phyloP scores from a whole-genome alignment of 2,888 invertebrate species.

The Cyaniris semiargus region DNA sequence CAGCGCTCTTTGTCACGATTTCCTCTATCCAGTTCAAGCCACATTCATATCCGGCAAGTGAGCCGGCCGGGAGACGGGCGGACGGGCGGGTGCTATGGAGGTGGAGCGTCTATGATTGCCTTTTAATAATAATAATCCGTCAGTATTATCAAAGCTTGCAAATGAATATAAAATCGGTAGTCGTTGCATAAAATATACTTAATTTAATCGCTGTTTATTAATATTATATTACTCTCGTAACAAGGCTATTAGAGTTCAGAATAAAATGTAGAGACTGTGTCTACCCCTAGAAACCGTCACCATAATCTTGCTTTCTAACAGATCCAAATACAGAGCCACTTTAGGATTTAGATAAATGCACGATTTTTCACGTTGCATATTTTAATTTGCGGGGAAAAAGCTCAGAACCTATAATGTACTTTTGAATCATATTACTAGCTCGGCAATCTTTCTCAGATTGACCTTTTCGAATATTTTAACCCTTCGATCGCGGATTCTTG shows the following conservation, averaged over 20 bases:
- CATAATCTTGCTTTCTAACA: too few relatives aligned
- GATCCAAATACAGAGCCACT: too few relatives aligned
- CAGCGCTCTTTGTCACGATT: conserved; percentile 26
- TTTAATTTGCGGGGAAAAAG: too few relatives aligned
- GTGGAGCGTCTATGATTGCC: not conserved
- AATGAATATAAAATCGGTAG: not conserved
- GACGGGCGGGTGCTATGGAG: too few relatives aligned
- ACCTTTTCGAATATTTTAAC: too few relatives aligned
- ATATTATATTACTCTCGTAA: not conserved
- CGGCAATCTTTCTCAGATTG: too few relatives aligned
- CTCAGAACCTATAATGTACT: too few relatives aligned
- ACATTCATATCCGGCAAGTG: conserved; percentile 31
- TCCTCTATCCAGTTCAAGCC: conserved; percentile 32
- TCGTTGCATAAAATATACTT: not conserved
- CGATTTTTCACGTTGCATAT: too few relatives aligned
- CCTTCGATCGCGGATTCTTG: too few relatives aligned
- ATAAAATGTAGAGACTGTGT: not conserved
- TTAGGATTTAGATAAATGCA: too few relatives aligned
- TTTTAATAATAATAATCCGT: not conserved
- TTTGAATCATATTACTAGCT: too few relatives aligned
- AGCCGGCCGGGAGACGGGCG: not conserved
- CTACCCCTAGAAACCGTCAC: not conserved
- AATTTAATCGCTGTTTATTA: not conserved
- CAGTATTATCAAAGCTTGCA: not conserved
- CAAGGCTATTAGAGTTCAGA: not conserved